Evolutionary conservation across 2,888 invertebrate genomes (phyloP).

Genomic region (Halictus quadricinctus): DNA sequence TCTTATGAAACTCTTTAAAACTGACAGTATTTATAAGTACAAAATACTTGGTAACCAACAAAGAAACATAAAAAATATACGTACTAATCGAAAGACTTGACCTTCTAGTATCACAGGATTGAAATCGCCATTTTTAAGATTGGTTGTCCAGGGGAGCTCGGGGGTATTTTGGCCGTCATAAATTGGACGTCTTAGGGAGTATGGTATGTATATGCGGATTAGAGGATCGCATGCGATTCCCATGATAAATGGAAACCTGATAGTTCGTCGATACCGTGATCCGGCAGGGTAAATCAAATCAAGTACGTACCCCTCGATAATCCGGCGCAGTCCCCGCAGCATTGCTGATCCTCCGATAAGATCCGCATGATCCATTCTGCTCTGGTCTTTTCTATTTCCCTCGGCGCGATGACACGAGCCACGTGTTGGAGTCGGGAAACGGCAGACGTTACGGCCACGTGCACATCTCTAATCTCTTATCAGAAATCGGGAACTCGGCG

Average conservation of each 20-base stretch:
- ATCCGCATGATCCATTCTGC: constrained; percentile 46
- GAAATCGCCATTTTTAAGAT: background rate
- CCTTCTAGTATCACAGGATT: too few relatives aligned
- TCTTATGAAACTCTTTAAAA: too few relatives aligned
- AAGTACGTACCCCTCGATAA: constrained; percentile 52
- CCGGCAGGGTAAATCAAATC: constrained; percentile 60
- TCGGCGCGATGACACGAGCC: constrained; percentile 63
- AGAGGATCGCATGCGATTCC: constrained; percentile 20
- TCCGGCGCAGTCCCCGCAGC: constrained; percentile 48
- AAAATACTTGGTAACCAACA: too few relatives aligned
- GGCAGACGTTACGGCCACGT: constrained; percentile 58
- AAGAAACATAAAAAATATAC: too few relatives aligned
- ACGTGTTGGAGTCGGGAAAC: constrained; percentile 54
- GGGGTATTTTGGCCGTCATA: background rate
- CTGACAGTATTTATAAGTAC: too few relatives aligned
- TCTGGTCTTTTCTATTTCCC: constrained; percentile 70
- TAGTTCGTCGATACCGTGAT: constrained; percentile 29
- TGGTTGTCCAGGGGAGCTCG: background rate
- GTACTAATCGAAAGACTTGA: too few relatives aligned
- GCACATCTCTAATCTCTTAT: constrained; percentile 53
- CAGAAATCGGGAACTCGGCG: constrained; percentile 34
- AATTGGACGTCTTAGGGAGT: background rate
- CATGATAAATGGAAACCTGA: constrained; percentile 49
- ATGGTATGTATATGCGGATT: background rate
- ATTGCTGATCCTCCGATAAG: constrained; percentile 62